These are phyloP conservation scores for Drepana falcataria DNA, from an alignment of 2,888 invertebrate genomes.

Conservation along the genomic window DNA sequence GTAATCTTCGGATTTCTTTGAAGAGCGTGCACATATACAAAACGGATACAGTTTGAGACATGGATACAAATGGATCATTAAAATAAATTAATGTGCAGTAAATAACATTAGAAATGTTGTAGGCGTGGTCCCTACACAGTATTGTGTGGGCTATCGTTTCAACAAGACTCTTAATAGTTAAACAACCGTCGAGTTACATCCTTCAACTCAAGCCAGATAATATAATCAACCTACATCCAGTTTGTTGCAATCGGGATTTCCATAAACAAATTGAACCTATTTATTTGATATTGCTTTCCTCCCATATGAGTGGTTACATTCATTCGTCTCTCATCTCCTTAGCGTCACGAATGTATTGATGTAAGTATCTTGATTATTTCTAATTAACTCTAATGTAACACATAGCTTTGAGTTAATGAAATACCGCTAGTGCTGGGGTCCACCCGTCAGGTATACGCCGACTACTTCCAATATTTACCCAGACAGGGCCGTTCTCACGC, in stretches of 20 bases:
- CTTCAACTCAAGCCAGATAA: background rate
- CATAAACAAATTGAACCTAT: too few relatives aligned
- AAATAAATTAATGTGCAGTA: constrained; percentile 36
- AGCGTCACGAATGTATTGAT: too few relatives aligned
- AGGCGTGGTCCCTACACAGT: constrained; percentile 22
- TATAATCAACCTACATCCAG: background rate
- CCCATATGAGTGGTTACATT: too few relatives aligned
- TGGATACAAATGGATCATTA: constrained; percentile 20
- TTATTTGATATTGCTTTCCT: too few relatives aligned
- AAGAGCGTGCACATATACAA: background rate
- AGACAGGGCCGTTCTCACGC: constrained; percentile 61
- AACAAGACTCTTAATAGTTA: constrained; percentile 2
- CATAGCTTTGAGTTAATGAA: background rate
- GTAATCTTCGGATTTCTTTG: too few relatives aligned
- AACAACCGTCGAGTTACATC: background rate
- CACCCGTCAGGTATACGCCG: constrained; percentile 24
- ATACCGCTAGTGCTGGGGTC: constrained; percentile 24
- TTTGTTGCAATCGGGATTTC: background rate
- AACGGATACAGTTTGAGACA: background rate
- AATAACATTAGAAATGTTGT: constrained; percentile 30
- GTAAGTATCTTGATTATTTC: background rate
- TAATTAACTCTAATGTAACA: background rate
- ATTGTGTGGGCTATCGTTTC: constrained; percentile 16
- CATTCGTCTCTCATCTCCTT: background rate
- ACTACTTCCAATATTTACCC: constrained; percentile 56